Base-by-base conservation (phyloP, 2,113 vertebrate genomes). In the Nycticebus coucang region DNA sequence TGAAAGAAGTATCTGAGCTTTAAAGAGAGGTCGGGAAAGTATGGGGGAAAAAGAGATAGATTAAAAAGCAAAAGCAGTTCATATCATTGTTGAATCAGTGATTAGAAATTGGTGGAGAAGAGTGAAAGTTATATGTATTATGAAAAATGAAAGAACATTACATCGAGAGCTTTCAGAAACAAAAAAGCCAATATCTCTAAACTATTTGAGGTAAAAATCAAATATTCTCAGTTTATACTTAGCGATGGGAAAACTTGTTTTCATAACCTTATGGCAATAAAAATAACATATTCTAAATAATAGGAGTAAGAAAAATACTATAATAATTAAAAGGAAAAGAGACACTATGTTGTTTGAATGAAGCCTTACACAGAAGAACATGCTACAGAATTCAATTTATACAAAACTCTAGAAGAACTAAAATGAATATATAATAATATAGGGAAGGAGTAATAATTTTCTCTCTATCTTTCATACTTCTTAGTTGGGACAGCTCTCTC, bases 211-310 rank as follows among this genome's bases (percentile, higher is more conserved):
- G 53, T 71, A 50, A 79, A 79, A 87, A 86, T 7, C 41, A 26
- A 64, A 33, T 78, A 19, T 7, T 87, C n/a, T 64, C 17, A 78
- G 15, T 53, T 90, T 69, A 85, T 69, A 13, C 0, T 15, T 10
- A 91, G 19, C 62, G 24, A 53, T 30, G 41, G 78, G 19, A 50
- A 91, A 64, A 28, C 26, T 28, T 24, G 53, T 86, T 85, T 24
- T 62, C 24, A 79, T 33, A 35, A 80, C 79, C 22, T 64, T 53
- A 80, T 6, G 13, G 12, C n/a, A 81, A 30, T 91, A 66, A 64
- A 91, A 72, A 10, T 85, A 86, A 95, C 57, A 45, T 80, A 78
- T 91, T 91, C 19, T 91, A 35, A 91, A 30, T 62, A 55, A 33
- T 12, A 21, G 24, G 19, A 24, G 26, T 7, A 19, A 78, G 45